phyloP scores from a whole-genome alignment of 2,113 vertebrate species.

The Crocuta crocuta region DNA sequence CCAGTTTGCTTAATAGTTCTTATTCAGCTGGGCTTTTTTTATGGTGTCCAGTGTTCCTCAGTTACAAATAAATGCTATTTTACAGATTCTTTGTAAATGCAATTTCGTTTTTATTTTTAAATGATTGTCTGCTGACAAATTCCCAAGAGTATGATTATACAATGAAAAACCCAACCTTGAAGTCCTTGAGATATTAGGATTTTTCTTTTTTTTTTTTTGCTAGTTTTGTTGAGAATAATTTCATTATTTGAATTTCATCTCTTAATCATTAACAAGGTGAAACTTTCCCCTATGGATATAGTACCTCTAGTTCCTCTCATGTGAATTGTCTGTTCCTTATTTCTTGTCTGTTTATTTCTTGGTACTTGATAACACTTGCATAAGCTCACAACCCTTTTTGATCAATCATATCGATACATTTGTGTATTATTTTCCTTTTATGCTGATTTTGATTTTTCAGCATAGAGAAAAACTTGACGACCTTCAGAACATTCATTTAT shows the following conservation, averaged over 20 bases:
- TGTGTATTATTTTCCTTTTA: background rate
- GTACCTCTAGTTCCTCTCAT: background rate
- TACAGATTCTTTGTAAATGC: background rate
- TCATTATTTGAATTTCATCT: constrained; percentile 4
- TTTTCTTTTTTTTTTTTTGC: background rate
- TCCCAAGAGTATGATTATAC: background rate
- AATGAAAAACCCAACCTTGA: background rate
- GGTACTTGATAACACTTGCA: background rate
- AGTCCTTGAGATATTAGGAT: background rate
- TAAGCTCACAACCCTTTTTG: background rate
- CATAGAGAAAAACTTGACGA: background rate
- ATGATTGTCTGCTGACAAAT: background rate
- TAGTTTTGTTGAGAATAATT: background rate
- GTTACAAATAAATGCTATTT: constrained; percentile 6
- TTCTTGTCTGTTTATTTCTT: background rate
- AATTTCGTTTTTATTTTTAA: constrained; percentile 18
- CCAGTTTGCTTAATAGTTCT: background rate
- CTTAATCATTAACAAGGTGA: background rate
- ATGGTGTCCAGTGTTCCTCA: background rate
- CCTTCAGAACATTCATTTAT: background rate
- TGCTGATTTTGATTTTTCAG: background rate
- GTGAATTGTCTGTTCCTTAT: background rate
- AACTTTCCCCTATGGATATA: background rate
- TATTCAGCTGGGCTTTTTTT: background rate
- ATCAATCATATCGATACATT: background rate